These are phyloP conservation scores for Fregata magnificens DNA, from an alignment of 2,113 vertebrate genomes.

Conservation along the genomic window DNA sequence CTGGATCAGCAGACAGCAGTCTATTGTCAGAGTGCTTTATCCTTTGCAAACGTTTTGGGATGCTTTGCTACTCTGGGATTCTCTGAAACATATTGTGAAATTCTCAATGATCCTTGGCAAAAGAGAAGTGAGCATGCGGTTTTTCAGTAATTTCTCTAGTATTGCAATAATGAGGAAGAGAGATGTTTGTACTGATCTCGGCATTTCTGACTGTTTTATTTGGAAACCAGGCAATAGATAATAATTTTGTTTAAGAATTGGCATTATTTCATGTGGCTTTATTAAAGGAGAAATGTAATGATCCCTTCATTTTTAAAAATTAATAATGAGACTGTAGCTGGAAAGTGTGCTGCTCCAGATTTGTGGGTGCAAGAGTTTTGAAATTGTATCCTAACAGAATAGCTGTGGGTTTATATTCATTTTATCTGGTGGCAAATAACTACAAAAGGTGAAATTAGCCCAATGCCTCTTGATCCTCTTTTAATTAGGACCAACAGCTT, in stretches of 20 bases:
- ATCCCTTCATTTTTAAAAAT: neutral
- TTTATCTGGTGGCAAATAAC: neutral
- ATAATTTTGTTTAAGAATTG: neutral
- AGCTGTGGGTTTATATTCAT: neutral
- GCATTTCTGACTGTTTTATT: neutral
- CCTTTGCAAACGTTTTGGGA: neutral
- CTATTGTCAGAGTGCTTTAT: neutral
- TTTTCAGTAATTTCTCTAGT: neutral
- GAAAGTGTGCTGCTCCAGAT: neutral
- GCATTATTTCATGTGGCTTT: neutral
- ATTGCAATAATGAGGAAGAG: neutral
- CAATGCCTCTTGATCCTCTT: neutral
- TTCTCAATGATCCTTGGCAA: neutral
- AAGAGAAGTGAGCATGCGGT: neutral
- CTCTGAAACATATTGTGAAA: neutral
- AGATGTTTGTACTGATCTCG: neutral
- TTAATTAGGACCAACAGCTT: neutral
- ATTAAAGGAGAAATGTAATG: neutral
- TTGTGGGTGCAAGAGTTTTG: neutral
- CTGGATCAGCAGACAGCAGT: neutral
- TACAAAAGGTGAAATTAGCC: neutral
- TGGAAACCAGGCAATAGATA: neutral
- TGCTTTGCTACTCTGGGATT: neutral
- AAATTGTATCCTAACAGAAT: neutral
- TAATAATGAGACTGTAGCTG: neutral